Base-by-base conservation (phyloP, 1,140 invertebrate genomes). In the silkworm (Bombyx mori) region DNA sequence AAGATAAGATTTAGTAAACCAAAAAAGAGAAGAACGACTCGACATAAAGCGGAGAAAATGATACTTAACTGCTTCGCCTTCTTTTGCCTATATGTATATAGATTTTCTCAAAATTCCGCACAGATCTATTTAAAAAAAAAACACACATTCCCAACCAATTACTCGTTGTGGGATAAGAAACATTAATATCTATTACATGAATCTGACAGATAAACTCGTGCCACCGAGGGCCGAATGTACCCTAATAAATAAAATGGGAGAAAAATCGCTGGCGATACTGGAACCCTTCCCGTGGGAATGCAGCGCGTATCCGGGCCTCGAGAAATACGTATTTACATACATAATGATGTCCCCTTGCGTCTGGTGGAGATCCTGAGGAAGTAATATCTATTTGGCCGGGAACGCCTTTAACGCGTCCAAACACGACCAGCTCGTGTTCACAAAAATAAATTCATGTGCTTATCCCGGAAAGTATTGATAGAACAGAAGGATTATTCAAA, bases 231-330 rank as follows among this genome's bases (percentile, higher is more conserved):
- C 46, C 51, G 47, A 52, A 18, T 55, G 56, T 60, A 66, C 65
- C 65, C 56, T 61, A 66, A 66, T 66, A 66, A 66, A 66, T 66
- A 66, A 66, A 66, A 61, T 57, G 61, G 56, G 53, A 62, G 60
- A 63, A 63, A 66, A 66, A 66, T 66, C 61, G 64, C 61, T 63
- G 57, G 58, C 54, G 51, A 59, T 56, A 59, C 58, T 49, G 51
- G 52, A 61, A 53, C 57, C 60, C 50, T 57, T 66, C 61, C 58
- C 65, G 7, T 6, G 58, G 55, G 65, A 52, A 53, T 61, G 61
- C 61, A 66, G n/a, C 43, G 49, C 48, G 44, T 52, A 52, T 12
- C 26, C 45, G 54, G 45, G 45, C 54, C 46, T 35, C 22, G 26
- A 49, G 58, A 52, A 60, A 63, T 57, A 59, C 50, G 56, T 62